Evolutionary conservation across 2,888 invertebrate genomes (phyloP), one percentile per base, ranked within the genome.

Genomic region (Chelonus formosanus): DNA sequence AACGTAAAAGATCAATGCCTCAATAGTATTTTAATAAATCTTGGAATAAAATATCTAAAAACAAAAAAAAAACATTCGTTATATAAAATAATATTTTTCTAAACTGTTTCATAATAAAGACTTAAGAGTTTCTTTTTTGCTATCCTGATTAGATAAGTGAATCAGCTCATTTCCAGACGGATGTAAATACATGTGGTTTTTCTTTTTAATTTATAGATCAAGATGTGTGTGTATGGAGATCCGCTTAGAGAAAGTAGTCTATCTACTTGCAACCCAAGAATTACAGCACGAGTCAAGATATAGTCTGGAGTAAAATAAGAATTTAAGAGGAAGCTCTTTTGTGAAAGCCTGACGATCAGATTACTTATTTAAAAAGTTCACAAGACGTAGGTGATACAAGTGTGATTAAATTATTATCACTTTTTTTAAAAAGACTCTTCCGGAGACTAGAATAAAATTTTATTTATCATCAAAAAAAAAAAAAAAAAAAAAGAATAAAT

Each of bases 281-380:
- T 40, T 4, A 40, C 6, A 6, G 40, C 40, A 40, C 40, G 40
- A 40, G 40, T 40, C 40, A 6, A 40, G 40, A 40, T 40, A 40
- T 40, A 40, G 40, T 40, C 40, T 40, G 6, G 40, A 40, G 40
- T 40, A 40, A 6, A 40, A 40, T 48, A 36, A n/a, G 40, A 55
- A 55, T n/a, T 55, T 55, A 36, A 55, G 40, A 55, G 36, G 40
- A 55, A 55, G n/a, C 36, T 36, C 36, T 55, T 40, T 36, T 40
- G n/a, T 20, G 36, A 40, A 55, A 55, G 40, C 40, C 20, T 40
- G 6, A 40, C 40, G 10, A 55, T 55, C 55, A 20, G 55, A 55
- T 55, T 55, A 55, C 52, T 52, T 35, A 55, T 55, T 40, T 36
- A 55, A 10, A 48, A 48, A 20, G 40, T 40, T 40, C 4, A 20